Evolutionary conservation across 64 coral and sea anemone species (phyloP).

Genomic region (Montipora efflorescens): DNA sequence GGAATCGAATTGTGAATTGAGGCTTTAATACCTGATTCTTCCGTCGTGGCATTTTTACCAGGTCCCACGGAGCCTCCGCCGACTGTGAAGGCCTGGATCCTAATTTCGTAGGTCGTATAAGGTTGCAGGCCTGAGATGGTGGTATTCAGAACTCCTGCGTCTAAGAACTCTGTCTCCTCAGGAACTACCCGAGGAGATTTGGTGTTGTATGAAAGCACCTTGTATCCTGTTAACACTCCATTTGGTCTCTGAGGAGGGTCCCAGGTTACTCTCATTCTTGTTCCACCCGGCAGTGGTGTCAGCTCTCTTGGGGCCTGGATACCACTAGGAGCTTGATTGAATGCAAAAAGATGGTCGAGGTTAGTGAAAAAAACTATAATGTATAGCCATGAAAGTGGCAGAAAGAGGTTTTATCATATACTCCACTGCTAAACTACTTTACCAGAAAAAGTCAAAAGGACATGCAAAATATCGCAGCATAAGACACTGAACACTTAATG

Average conservation of each 20-base stretch:
- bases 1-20: background rate
- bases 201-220: constrained; percentile 70
- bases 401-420: too few species aligned
- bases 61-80: constrained; percentile 86
- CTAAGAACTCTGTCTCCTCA: constrained; percentile 53
- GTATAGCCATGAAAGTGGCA: background rate
- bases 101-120: constrained; percentile 80
- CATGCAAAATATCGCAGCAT: too few species aligned
- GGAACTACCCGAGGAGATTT: background rate
- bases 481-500: too few species aligned
- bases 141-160: constrained; percentile 61
- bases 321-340: constrained; percentile 54
- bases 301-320: constrained; percentile 56
- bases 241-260: constrained; percentile 61
- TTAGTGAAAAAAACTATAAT: background rate
- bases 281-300: constrained; percentile 68
- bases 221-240: constrained; percentile 81
- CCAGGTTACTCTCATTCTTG: constrained; percentile 74
- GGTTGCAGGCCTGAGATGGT: constrained; percentile 84
- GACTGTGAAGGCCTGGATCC: constrained; percentile 75
- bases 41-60: constrained; percentile 64
- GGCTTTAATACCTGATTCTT: constrained; percentile 79
- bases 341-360: background rate
- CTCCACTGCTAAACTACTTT: too few species aligned
- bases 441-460: too few species aligned